These are phyloP conservation scores for Dynastes tityus DNA, from an alignment of 2,888 invertebrate species.

Conservation along the genomic window DNA sequence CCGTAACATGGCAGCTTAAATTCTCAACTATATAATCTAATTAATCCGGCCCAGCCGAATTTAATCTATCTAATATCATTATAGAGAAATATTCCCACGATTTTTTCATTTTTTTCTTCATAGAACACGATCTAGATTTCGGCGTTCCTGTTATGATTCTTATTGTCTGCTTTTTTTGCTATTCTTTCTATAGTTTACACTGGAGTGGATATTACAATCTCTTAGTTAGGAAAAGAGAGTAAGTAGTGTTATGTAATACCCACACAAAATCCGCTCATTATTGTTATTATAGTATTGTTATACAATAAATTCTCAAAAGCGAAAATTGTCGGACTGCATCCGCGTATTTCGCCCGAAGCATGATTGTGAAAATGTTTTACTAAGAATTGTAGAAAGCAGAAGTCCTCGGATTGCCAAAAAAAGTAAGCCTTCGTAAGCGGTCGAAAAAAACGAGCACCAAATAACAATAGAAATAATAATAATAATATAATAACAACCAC, in stretches of 20 bases:
- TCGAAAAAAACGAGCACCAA: slow-evolving; percentile 11
- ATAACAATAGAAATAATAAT: slow-evolving; percentile 26
- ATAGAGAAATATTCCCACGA: not conserved
- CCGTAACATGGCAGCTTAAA: too few relatives aligned
- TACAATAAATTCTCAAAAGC: slow-evolving; percentile 6
- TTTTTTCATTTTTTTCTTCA: not conserved
- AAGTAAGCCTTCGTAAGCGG: not conserved
- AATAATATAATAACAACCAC: slow-evolving; percentile 1
- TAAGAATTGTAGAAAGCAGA: slow-evolving; percentile 41
- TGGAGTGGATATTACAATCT: not conserved
- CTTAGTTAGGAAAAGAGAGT: not conserved
- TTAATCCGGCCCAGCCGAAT: too few relatives aligned
- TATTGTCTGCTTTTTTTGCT: not conserved
- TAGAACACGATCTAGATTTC: too few relatives aligned
- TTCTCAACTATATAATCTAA: too few relatives aligned
- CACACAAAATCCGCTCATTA: not conserved
- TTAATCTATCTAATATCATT: too few relatives aligned
- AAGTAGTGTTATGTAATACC: not conserved
- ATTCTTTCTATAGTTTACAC: not conserved
- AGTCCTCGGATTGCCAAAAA: slow-evolving; percentile 27
- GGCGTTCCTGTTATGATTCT: not conserved
- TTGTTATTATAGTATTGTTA: not conserved
- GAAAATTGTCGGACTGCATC: not conserved
- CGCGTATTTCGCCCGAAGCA: not conserved
- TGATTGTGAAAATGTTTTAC: slow-evolving; percentile 34